phyloP scores from a whole-genome alignment of 2,113 vertebrate species.

The Heterotis niloticus region DNA sequence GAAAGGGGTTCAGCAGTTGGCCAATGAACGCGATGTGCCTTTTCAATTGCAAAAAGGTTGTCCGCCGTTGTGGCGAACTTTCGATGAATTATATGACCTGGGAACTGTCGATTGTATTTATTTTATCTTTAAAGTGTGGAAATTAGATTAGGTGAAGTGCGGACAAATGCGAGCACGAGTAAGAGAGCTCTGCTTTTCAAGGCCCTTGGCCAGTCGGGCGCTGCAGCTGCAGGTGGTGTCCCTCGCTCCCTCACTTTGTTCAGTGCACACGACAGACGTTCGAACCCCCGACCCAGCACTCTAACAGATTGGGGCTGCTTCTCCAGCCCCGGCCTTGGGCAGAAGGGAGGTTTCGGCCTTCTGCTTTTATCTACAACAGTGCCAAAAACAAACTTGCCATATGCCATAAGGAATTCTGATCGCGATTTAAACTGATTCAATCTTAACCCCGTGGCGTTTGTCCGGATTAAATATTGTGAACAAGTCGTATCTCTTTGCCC shows the following conservation, averaged over 20 bases:
- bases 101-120: slow-evolving; percentile 14
- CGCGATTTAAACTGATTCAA: background rate
- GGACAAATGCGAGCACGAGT: background rate
- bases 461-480: background rate
- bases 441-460: background rate
- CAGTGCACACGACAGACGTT: background rate
- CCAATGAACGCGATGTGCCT: slow-evolving; percentile 1
- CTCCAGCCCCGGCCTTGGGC: background rate
- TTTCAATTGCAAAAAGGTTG: background rate
- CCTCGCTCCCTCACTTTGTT: background rate
- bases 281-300: background rate
- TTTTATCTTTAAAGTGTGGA: background rate
- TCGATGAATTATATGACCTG: background rate
- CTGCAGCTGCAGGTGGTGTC: slow-evolving; percentile 4
- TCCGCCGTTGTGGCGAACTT: slow-evolving; percentile 6
- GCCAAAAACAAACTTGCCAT: slow-evolving; percentile 9
- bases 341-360: slow-evolving; percentile 13
- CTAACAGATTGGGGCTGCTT: background rate
- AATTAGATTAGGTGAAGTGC: slow-evolving; percentile 14
- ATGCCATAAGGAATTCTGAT: background rate
- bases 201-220: background rate
- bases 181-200: background rate
- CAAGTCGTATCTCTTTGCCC: background rate
- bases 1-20: background rate
- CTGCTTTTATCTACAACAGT: background rate